Conservation (phyloP, 2,797 vertebrate genomes). For the Rhinatrema bivittatum region DNA sequence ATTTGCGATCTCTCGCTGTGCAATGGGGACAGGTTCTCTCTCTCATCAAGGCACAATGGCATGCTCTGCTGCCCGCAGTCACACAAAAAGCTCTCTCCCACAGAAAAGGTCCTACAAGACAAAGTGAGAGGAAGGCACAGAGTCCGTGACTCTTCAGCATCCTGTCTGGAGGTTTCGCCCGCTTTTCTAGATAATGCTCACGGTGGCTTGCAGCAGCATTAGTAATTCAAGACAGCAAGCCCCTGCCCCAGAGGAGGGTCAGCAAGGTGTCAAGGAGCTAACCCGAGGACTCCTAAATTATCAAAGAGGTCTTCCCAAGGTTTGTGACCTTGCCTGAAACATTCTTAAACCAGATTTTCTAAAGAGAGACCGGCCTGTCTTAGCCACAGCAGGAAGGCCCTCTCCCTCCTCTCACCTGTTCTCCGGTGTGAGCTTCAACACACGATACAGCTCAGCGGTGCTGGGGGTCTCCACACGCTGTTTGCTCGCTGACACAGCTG, state of each 20-base stretch:
- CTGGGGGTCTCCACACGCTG: not conserved
- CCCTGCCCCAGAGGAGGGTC: not conserved
- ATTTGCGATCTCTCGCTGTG: not conserved
- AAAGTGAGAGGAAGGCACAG: not conserved
- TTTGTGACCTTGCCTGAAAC: not conserved
- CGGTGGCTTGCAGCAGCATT: too few species aligned
- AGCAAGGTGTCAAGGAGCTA: not conserved
- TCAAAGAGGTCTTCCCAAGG: not conserved
- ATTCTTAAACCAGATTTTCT: not conserved
- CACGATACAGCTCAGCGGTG: not conserved
- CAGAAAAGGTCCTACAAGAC: not conserved
- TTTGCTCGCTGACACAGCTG: not conserved
- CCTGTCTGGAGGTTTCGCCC: too few species aligned
- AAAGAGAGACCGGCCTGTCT: not conserved
- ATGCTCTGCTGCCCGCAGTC: not conserved
- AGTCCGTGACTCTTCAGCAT: too few species aligned
- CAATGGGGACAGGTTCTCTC: not conserved
- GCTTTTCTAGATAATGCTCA: too few species aligned
- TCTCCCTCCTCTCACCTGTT: conserved; percentile 1
- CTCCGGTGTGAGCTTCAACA: not conserved
- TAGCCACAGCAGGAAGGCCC: not conserved
- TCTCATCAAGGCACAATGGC: not conserved
- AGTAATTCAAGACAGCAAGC: too few species aligned
- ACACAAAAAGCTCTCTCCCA: not conserved
- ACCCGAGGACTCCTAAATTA: conserved; percentile 6